Evolutionary conservation across 2,113 vertebrate genomes (phyloP).

Genomic region (Felis catus): F.catus_Fca126_mat1.0 CM031424.1:77942501-77943000

Average conservation of each 20-base stretch:
- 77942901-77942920: not conserved
- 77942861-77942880: not conserved
- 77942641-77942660: not conserved
- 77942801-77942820: not conserved
- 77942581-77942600: not conserved
- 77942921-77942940: not conserved
- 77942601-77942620: not conserved
- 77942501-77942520: not conserved
- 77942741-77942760: not conserved
- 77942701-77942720: fast-evolving
- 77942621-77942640: fast-evolving
- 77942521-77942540: not conserved
- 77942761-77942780: not conserved
- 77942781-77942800: not conserved
- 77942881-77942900: not conserved
- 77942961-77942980: not conserved
- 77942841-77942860: not conserved
- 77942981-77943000: not conserved
- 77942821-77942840: not conserved
- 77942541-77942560: not conserved
- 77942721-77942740: not conserved
- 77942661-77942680: not conserved
- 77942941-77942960: not conserved
- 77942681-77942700: too few species aligned
- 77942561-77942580: not conserved